Evolutionary conservation across 2,113 vertebrate species (phyloP), one percentile per base, ranked within the genome.

Genomic region (Cynocephalus volans): DNA sequence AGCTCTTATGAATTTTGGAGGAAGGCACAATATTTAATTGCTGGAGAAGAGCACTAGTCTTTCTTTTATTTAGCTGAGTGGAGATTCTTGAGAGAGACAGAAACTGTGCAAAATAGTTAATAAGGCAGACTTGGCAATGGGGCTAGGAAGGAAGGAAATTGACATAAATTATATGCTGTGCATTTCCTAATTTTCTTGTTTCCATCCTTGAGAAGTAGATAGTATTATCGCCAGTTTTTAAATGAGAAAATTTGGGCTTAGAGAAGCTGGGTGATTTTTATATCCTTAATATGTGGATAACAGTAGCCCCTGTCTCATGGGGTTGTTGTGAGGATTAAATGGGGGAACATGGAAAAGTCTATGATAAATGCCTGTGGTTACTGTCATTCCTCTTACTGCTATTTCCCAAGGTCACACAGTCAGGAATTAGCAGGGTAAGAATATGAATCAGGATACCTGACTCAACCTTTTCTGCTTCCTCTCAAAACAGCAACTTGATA

Each of bases 401-500:
- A 3, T 79, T 67, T 84, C 48, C 50, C 73, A 65, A 82, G 82
- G 77, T 93, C 48, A 52, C 5, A n/a, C 1, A 23, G 36, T 50
- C 69, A 73, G 85, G 81, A 90, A 70, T 69, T 72, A 93, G 67
- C 41, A 62, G 72, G 33, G 45, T 62, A 50, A 82, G 92, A 80
- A 7, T 56, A 72, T 45, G 94, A 95, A 60, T 86, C 23, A 6
- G 48, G 58, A 93, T 56, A 62, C 69, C 94, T 96, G 93, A 97
- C 62, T 90, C 90, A 90, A 84, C 87, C 52, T 89, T 95, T 93
- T 33, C 93, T 73, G 90, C 83, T 88, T 76, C 92, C 80, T 95
- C 90, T 93, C 36, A 89, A 75, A 69, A 60, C 80, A 93, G 75
- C 28, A 88, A 52, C 77, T 86, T 45, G 62, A 31, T 88, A n/a